Evolutionary conservation across 2,888 invertebrate species (phyloP).

Genomic region (Aporophyla lueneburgensis): DNA sequence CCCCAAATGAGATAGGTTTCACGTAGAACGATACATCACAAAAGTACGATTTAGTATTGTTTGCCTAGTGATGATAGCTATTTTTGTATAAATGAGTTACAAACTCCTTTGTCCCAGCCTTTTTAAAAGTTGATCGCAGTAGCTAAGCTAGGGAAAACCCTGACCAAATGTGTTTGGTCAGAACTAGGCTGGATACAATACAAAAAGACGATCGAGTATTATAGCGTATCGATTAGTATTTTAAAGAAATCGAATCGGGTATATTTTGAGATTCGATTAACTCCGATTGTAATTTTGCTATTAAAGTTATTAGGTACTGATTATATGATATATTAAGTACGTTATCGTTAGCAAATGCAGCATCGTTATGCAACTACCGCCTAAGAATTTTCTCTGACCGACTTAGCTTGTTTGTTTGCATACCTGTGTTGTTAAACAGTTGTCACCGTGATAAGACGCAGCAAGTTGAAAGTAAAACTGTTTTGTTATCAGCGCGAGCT

Average conservation of each 20-base stretch:
- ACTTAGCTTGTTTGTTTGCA: conserved; percentile 45
- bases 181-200: neutral
- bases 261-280: neutral
- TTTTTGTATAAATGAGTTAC: too few relatives aligned
- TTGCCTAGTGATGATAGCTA: too few relatives aligned
- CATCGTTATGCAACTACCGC: conserved; percentile 56
- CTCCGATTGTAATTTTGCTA: neutral
- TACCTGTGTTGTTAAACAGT: conserved; percentile 36
- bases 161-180: neutral
- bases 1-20: too few relatives aligned
- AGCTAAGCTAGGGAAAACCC: neutral
- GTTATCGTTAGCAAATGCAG: conserved; percentile 23
- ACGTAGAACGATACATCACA: too few relatives aligned
- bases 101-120: neutral
- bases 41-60: too few relatives aligned
- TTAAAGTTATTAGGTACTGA: neutral
- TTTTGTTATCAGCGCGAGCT: conserved; percentile 43
- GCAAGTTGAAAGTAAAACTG: conserved; percentile 33
- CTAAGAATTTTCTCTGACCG: conserved; percentile 66
- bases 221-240: neutral
- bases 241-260: neutral
- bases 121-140: neutral
- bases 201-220: neutral
- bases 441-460: conserved; percentile 44
- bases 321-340: conserved; percentile 21